Percentiles rank a stretch among this genome's conserved stretches.
phyloP scores from a whole-genome alignment of 2,797 vertebrate genomes.

The Rhadinocentrus ornatus region DNA sequence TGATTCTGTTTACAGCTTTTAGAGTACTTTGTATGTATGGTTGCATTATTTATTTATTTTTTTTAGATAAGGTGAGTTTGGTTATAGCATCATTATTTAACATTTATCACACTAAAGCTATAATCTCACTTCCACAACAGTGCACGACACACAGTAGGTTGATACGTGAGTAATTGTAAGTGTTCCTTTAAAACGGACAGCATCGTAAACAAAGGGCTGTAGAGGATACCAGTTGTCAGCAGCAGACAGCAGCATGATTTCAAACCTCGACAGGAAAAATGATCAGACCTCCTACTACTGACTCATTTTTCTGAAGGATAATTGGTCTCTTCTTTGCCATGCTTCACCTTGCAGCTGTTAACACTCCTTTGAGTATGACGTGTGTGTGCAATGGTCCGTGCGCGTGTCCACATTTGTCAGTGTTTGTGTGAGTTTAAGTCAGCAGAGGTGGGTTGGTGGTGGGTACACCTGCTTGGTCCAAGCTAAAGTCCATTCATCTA shows the following conservation, averaged over 20 bases:
- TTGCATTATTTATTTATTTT: neutral
- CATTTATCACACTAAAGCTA: neutral
- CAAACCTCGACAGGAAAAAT: constrained; percentile 73
- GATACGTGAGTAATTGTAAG: constrained; percentile 6
- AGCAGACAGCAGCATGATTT: constrained; percentile 58
- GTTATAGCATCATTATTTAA: neutral
- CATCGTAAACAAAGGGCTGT: constrained; percentile 39
- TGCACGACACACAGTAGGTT: too few species aligned
- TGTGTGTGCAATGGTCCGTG: constrained; percentile 37
- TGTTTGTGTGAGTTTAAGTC: constrained; percentile 36
- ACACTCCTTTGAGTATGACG: constrained; percentile 65
- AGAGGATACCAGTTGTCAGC: constrained; percentile 51
- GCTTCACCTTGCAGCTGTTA: constrained; percentile 82
- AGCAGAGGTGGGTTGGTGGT: constrained; percentile 38
- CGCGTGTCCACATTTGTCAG: constrained; percentile 22
- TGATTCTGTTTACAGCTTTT: too few species aligned
- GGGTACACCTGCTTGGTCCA: constrained; percentile 72
- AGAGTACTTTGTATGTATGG: too few species aligned
- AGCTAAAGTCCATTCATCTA: constrained; percentile 78
- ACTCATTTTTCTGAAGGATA: constrained; percentile 78
- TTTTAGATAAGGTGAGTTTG: neutral
- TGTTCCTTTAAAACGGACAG: constrained; percentile 39
- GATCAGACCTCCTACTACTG: constrained; percentile 64
- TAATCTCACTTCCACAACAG: constrained; percentile 6
- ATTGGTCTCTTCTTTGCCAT: constrained; percentile 78